Evolutionary conservation across 2,113 vertebrate genomes (phyloP).

Genomic region (Gnathonemus echidnorhynchus): DNA sequence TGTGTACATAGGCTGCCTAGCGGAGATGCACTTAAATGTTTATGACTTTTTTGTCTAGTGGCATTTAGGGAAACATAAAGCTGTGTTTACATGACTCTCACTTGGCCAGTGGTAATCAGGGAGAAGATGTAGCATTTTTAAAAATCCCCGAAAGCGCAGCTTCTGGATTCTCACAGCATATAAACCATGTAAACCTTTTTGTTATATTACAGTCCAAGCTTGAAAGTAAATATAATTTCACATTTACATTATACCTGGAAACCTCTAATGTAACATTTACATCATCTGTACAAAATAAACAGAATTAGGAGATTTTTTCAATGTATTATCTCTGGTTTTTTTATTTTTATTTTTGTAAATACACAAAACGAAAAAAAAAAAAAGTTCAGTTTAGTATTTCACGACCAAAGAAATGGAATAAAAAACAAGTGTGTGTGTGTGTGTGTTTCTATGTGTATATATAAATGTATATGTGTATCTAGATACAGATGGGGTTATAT

Average conservation of each 20-base stretch:
- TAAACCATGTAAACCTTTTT: constrained; percentile 8
- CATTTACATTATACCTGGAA: constrained; percentile 5
- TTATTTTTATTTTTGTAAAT: background rate
- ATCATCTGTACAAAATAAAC: background rate
- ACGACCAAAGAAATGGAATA: background rate
- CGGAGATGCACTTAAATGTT: constrained; percentile 34
- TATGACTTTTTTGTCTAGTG: constrained; percentile 31
- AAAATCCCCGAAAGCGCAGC: constrained; percentile 25
- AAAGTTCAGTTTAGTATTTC: background rate
- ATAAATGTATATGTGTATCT: background rate
- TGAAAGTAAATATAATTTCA: constrained; percentile 11
- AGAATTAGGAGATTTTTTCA: background rate
- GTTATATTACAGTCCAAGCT: constrained; percentile 10
- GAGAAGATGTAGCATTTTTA: constrained; percentile 31
- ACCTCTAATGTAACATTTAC: background rate
- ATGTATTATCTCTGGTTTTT: background rate
- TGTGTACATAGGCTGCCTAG: constrained; percentile 24
- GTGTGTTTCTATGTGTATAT: background rate
- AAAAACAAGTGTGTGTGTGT: background rate
- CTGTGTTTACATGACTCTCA: constrained; percentile 41
- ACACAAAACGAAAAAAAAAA: background rate
- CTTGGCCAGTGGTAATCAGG: constrained; percentile 38
- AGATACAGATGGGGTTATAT: background rate
- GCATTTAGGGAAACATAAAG: constrained; percentile 40
- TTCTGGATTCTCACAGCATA: constrained; percentile 32